Percentiles rank a stretch among this genome's conserved stretches.
These are phyloP conservation scores for Nesospiza acunhae DNA, from an alignment of 2,113 vertebrate genomes.

Conservation along the genomic window DNA sequence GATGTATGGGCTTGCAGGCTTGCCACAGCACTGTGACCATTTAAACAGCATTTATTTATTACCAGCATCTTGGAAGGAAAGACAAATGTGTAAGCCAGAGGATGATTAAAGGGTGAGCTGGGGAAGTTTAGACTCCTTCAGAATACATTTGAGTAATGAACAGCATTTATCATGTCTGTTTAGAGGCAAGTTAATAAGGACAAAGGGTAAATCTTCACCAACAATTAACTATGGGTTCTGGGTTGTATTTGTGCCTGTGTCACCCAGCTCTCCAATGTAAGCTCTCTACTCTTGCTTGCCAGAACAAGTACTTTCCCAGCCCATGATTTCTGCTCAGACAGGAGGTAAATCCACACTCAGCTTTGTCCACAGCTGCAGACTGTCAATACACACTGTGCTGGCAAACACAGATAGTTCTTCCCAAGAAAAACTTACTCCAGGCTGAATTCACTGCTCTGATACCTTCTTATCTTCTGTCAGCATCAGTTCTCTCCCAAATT, in stretches of 20 bases:
- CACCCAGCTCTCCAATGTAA: not conserved
- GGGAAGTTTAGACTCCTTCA: not conserved
- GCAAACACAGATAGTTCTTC: not conserved
- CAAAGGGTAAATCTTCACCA: constrained; percentile 8
- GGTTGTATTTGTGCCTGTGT: not conserved
- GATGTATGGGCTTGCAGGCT: not conserved
- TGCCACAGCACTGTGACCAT: not conserved
- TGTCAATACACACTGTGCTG: not conserved
- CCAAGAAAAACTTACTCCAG: not conserved
- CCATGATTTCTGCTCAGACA: not conserved
- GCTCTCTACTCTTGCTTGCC: not conserved
- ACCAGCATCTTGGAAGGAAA: not conserved
- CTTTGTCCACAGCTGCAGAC: not conserved
- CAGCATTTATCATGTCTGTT: not conserved
- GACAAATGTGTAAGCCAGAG: not conserved
- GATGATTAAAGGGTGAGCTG: constrained; percentile 31
- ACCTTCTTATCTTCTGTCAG: not conserved
- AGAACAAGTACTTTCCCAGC: not conserved
- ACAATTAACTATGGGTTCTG: not conserved
- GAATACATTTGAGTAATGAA: constrained; percentile 26
- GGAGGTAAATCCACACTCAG: not conserved
- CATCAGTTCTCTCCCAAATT: not conserved
- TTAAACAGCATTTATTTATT: constrained; percentile 20
- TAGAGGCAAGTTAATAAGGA: constrained; percentile 21
- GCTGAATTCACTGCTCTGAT: not conserved